phyloP scores from a whole-genome alignment of 2,797 vertebrate species.

The Poeciliopsis paucimaculata region DNA sequence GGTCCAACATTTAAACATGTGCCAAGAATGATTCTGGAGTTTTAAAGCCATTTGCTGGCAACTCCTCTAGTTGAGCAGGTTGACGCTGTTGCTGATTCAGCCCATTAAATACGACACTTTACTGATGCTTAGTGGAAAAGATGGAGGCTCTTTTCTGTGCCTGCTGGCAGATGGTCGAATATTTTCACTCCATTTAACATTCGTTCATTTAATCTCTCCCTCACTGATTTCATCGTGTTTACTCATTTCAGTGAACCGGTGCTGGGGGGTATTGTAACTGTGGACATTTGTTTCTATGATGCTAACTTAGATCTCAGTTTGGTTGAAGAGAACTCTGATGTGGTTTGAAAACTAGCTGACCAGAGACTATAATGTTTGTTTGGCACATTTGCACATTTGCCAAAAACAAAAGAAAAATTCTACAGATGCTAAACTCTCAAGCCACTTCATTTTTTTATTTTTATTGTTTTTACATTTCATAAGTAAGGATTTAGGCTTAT shows the following conservation, averaged over 20 bases:
- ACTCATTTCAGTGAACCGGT: slow-evolving; percentile 38
- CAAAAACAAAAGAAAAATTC: no score
- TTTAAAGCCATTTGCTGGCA: slow-evolving; percentile 63
- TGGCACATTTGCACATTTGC: no score
- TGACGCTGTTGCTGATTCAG: slow-evolving; percentile 78
- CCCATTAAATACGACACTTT: slow-evolving; percentile 81
- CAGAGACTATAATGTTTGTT: no score
- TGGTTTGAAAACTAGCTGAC: no score
- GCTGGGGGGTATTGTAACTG: slow-evolving; percentile 6
- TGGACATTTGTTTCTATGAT: slow-evolving; percentile 5
- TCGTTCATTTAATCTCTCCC: slow-evolving; percentile 40
- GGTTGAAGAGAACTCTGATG: no score
- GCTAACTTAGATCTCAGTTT: neutral
- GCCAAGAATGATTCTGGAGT: slow-evolving; percentile 47
- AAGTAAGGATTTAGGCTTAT: no score
- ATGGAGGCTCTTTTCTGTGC: slow-evolving; percentile 27
- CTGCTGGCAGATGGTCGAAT: slow-evolving; percentile 72
- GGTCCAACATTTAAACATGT: slow-evolving; percentile 42
- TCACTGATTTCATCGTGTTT: slow-evolving; percentile 38
- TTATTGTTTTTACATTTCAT: no score
- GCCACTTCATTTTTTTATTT: no score
- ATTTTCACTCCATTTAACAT: slow-evolving; percentile 77
- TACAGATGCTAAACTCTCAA: no score
- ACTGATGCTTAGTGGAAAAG: slow-evolving; percentile 69
- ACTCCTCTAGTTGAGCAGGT: slow-evolving; percentile 62